Evolutionary conservation across 2,888 invertebrate species (phyloP), one percentile per base, ranked within the genome.

Genomic region (Patella caerulea): DNA sequence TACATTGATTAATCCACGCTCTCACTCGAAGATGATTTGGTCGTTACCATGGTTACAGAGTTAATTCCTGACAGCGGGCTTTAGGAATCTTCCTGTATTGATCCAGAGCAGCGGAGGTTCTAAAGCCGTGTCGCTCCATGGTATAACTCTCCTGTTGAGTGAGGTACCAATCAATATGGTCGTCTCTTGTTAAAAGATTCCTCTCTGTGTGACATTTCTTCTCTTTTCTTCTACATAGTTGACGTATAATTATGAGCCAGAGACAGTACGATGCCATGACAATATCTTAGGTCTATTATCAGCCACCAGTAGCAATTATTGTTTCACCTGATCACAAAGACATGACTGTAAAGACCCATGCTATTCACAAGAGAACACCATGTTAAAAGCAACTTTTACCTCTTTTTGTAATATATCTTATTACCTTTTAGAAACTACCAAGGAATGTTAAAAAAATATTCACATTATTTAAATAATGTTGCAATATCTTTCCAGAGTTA

Each of bases 41-140:
- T 55, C 70, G 82, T 84, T 79, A 73, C 83, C 80, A 81, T 81
- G 78, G 84, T 24, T 78, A 84, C 83, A 69, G 72, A 76, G 75
- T 77, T 78, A 81, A 65, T 65, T 24, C 65, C 65, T 65, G 65
- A 65, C 65, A 65, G 65, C 65, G 12, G 24, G 65, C 65, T 65
- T 65, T 65, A 65, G 65, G 19, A 65, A 65, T 65, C 65, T 24
- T 65, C 19, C 19, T 24, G 65, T 65, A 65, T 65, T 65, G 65
- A 65, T 65, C 24, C 24, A 24, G 45, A 45, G 45, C 45, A 45
- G 45, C 45, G 45, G 45, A 45, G 45, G 45, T 45, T 45, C 45
- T 45, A 45, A 45, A 45, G 45, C 45, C 45, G 45, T 45, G 45
- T 45, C 45, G 45, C 45, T 45, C 45, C 45, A 45, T 45, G 45